Evolutionary conservation across 2,113 vertebrate species (phyloP), one percentile per base, ranked within the genome.

Genomic region (Mustela lutreola): DNA sequence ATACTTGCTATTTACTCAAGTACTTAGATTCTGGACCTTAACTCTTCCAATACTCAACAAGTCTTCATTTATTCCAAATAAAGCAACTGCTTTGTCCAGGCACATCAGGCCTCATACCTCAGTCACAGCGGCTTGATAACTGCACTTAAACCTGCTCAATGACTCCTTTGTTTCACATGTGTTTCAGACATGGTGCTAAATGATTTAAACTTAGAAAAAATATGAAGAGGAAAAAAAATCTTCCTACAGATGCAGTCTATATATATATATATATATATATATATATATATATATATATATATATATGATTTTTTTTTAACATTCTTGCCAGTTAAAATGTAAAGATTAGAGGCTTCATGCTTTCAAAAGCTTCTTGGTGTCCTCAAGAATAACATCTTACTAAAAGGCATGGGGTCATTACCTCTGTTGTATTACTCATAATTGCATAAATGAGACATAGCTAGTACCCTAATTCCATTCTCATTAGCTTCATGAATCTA

Each of bases 401-500:
- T 93, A 63, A 94, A 83, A 87, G 76, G 10, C n/a, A 67, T 33
- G 53, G 63, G 15, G 58, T 62, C 53, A 48, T 84, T 92, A 70
- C 16, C 63, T 90, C 18, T n/a, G 48, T 5, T 92, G 78, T 71
- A 50, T 75, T 89, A 70, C n/a, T 89, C 11, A 53, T 65, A 96
- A 65, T 71, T 89, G 39, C 36, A 67, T 33, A 97, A 71, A 92
- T 73, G 50, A 92, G 33, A 89, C 3, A 1, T 93, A 56, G 16
- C 45, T 70, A 63, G 73, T 88, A 89, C 76, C 67, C 26, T 71
- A 70, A 81, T 89, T 94, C 92, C 45, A 21, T 78, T 97, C 58
- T 76, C 83, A 95, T 92, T 88, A 96, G 80, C 80, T n/a, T 87
- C 45, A 24, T 31, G 71, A 89, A 89, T 90, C 82, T 60, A 71